Evolutionary conservation across 2,888 invertebrate species (phyloP).

Genomic region (Crioceris asparagi): DNA sequence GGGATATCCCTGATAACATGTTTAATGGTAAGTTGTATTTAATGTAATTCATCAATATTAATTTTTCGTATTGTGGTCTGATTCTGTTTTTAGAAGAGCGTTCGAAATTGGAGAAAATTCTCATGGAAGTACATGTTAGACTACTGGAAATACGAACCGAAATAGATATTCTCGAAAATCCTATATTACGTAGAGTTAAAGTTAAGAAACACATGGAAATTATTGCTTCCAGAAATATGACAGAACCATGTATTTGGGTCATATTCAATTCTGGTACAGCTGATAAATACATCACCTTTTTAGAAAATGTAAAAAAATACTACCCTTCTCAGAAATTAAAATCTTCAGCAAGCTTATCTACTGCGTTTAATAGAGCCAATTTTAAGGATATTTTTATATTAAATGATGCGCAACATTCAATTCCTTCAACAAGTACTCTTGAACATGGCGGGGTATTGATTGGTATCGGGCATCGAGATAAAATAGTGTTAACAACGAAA

Average conservation of each 20-base stretch:
- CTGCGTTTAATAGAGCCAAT: too few relatives aligned
- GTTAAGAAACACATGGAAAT: conserved; percentile 24
- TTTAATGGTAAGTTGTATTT: too few relatives aligned
- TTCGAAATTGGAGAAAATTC: too few relatives aligned
- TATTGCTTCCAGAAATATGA: conserved; percentile 10
- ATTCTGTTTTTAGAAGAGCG: too few relatives aligned
- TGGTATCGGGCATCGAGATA: conserved; percentile 25
- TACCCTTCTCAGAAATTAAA: conserved; percentile 36
- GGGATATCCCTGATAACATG: too few relatives aligned
- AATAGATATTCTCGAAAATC: conserved; percentile 49
- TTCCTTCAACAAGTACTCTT: conserved; percentile 43
- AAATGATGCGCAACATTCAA: conserved; percentile 40
- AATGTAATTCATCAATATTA: too few relatives aligned
- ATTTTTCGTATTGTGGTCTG: too few relatives aligned
- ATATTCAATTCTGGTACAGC: conserved; percentile 41
- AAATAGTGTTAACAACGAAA: conserved; percentile 34
- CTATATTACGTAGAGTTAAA: conserved; percentile 44
- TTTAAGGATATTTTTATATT: conserved; percentile 42
- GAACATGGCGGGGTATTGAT: conserved; percentile 39
- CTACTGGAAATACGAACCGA: conserved; percentile 47
- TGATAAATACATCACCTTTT: conserved; percentile 38
- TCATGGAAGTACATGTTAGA: conserved; percentile 36
- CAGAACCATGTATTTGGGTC: conserved; percentile 32
- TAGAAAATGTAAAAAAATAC: conserved; percentile 36
- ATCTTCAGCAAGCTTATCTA: conserved; percentile 36